Conservation (phyloP, 2,797 vertebrate species). For the Coranthus polyacanthus region DNA sequence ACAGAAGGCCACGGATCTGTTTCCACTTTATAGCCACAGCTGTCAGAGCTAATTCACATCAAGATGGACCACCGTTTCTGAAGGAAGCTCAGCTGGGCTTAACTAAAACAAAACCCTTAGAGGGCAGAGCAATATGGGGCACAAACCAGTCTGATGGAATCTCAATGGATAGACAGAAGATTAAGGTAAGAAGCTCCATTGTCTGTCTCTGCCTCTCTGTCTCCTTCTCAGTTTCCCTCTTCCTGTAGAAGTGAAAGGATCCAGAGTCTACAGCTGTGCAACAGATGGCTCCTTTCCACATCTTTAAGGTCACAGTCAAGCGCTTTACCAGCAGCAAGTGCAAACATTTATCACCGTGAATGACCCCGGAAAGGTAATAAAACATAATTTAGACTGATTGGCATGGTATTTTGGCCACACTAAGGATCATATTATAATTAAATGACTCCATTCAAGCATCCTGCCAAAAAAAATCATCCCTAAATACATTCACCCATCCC, state of each 20-base stretch:
- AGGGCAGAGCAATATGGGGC: slow-evolving; percentile 59
- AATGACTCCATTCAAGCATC: slow-evolving; percentile 15
- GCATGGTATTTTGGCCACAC: slow-evolving; percentile 42
- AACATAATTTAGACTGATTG: slow-evolving; percentile 47
- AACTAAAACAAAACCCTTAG: slow-evolving; percentile 75
- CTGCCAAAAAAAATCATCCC: slow-evolving; percentile 37
- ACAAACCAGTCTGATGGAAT: slow-evolving; percentile 75
- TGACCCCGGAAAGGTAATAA: slow-evolving; percentile 38
- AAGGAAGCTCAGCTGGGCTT: slow-evolving; percentile 71
- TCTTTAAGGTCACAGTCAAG: slow-evolving; percentile 74
- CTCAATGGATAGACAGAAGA: slow-evolving; percentile 70
- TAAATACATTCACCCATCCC: slow-evolving; percentile 9
- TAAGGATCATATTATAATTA: slow-evolving; percentile 41
- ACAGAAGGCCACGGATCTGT: slow-evolving; percentile 72
- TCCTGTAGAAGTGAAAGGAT: slow-evolving; percentile 49
- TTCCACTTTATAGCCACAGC: slow-evolving; percentile 77
- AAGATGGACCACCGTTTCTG: slow-evolving; percentile 66
- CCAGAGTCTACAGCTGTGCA: slow-evolving; percentile 73
- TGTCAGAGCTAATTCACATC: slow-evolving; percentile 80
- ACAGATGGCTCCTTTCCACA: slow-evolving; percentile 76
- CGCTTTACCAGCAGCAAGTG: slow-evolving; percentile 53
- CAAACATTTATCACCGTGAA: slow-evolving; percentile 58
- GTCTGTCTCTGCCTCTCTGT: slow-evolving; percentile 34
- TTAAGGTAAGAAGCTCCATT: slow-evolving; percentile 57
- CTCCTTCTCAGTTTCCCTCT: slow-evolving; percentile 22